Evolutionary conservation across 2,888 invertebrate genomes (phyloP).

Genomic region (Synanthedon formicaeformis): DNA sequence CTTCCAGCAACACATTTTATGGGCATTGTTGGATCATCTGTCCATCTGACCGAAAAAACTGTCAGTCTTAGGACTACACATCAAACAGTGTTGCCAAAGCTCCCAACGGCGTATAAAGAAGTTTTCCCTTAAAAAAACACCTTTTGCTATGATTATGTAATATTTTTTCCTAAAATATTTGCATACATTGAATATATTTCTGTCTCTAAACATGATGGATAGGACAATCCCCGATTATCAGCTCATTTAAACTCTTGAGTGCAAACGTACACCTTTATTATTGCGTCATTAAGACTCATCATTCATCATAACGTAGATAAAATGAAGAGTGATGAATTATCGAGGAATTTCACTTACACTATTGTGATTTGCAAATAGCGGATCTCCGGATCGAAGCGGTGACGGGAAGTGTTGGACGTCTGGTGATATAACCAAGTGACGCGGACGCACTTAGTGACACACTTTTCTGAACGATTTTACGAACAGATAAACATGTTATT

Average conservation of each 20-base stretch:
- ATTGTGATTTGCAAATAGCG: slow-evolving; percentile 23
- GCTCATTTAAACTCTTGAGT: background rate
- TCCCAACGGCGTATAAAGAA: too few relatives aligned
- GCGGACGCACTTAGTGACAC: slow-evolving; percentile 31
- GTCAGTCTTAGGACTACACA: too few relatives aligned
- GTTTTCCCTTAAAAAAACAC: too few relatives aligned
- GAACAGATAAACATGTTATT: slow-evolving; percentile 23
- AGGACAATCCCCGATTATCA: too few relatives aligned
- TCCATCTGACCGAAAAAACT: too few relatives aligned
- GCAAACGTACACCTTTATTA: background rate
- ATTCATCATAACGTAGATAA: background rate
- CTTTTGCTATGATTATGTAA: too few relatives aligned
- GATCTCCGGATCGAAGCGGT: slow-evolving; percentile 28
- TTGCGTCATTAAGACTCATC: background rate
- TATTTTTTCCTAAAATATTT: too few relatives aligned
- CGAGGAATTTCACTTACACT: slow-evolving; percentile 28
- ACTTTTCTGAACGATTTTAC: slow-evolving; percentile 32
- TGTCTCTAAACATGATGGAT: too few relatives aligned
- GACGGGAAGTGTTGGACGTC: slow-evolving; percentile 12
- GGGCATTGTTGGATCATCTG: too few relatives aligned
- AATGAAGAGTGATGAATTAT: slow-evolving; percentile 9
- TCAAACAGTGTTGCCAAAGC: too few relatives aligned
- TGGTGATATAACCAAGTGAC: slow-evolving; percentile 42
- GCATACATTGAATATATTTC: too few relatives aligned
- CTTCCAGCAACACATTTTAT: too few relatives aligned